Evolutionary conservation across 2,113 vertebrate species (phyloP).

Genomic region (Ammodytes dubius): DNA sequence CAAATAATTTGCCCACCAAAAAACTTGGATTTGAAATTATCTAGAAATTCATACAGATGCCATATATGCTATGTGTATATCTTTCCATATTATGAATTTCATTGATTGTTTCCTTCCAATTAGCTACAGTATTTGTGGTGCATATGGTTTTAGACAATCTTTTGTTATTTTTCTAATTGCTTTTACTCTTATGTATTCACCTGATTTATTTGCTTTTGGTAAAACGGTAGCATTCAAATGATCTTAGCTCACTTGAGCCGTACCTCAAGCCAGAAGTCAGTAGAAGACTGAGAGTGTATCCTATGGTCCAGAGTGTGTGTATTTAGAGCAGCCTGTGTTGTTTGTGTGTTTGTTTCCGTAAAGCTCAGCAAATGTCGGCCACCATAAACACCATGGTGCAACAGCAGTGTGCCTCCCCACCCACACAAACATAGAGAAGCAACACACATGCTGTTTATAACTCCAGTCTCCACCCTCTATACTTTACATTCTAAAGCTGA

Average conservation of each 20-base stretch:
- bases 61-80: too few species aligned
- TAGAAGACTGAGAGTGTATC: background rate
- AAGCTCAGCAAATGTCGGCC: constrained; percentile 69
- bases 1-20: too few species aligned
- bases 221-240: background rate
- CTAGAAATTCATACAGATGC: too few species aligned
- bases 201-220: background rate
- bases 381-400: constrained; percentile 67
- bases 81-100: too few species aligned
- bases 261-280: background rate
- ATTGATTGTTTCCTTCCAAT: too few species aligned
- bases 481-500: background rate
- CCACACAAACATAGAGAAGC: constrained; percentile 44
- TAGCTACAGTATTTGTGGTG: too few species aligned
- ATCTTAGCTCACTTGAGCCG: background rate
- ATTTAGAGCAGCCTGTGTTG: constrained; percentile 8
- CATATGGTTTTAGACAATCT: too few species aligned
- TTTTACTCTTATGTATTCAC: too few species aligned
- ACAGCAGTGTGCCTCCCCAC: constrained; percentile 19
- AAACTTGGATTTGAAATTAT: too few species aligned
- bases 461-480: background rate
- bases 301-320: constrained; percentile 9
- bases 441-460: constrained; percentile 20
- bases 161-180: too few species aligned
- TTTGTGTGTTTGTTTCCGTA: constrained; percentile 64